Evolutionary conservation across 2,113 vertebrate genomes (phyloP), one percentile per base, ranked within the genome.

Genomic region (Gallinago paraguaiae): DNA sequence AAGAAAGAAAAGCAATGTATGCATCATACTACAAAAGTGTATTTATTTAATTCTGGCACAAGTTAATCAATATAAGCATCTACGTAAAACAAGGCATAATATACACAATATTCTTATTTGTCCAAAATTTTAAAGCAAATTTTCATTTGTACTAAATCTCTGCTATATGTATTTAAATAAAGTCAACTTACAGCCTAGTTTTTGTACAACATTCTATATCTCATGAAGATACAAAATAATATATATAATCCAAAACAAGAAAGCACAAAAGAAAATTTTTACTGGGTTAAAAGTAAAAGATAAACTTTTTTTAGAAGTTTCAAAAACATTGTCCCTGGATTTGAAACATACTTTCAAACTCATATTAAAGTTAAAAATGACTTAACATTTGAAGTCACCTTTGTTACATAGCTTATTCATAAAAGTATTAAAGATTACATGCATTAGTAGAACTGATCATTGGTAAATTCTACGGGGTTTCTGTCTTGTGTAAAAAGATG

Each of bases 1-100:
- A 95, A 92, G 35, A 76, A 82, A 91, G 69, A 95, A 86, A 82
- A 95, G 65, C 48, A 56, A 90, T 30, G 27, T 24, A 48, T 69
- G 39, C 27, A 95, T 69, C 43, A 59, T 11, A 65, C 22, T 33
- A 75, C 9, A 74, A 37, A 81, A 82, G 19, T 24, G 4, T 53
- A 45, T 48, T 90, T 57, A 68, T 39, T 71, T 69, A 88, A 70
- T 64, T 87, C 51, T 50, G 20, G 43, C 45, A 67, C 22, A 53
- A 90, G 63, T 68, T 53, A 79, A 86, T 50, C 2, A 2, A 50
- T 30, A 53, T 5, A 80, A 59, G 17, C 28, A 72, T 37, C 18
- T 59, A 61, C 22, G 61, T 79, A 64, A 87, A 69, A 60, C 2
- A 0, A 9, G 1, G 4, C 41, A 46, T n/a, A 89, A 45, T 5